These are phyloP conservation scores for Martes martes DNA, from an alignment of 2,113 vertebrate genomes.

Conservation along the genomic window DNA sequence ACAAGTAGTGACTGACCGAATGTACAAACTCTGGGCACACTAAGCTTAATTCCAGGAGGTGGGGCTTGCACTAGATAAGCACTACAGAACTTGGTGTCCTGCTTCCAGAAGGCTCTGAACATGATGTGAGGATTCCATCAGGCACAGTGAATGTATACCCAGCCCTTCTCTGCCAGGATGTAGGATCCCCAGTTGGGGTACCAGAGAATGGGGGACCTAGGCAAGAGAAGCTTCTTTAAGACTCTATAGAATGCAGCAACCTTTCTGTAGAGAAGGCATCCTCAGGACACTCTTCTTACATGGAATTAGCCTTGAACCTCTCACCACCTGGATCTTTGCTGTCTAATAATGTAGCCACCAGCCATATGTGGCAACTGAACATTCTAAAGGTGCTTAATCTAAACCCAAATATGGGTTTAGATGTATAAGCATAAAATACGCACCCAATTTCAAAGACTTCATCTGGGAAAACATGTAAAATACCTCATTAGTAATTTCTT, in stretches of 20 bases:
- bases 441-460: not conserved
- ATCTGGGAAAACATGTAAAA: not conserved
- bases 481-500: not conserved
- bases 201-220: not conserved
- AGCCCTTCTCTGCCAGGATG: not conserved
- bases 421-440: not conserved
- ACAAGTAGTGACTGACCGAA: not conserved
- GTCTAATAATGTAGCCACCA: not conserved
- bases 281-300: not conserved
- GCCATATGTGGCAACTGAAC: not conserved
- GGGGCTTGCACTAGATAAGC: not conserved
- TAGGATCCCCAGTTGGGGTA: not conserved
- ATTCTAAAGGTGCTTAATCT: not conserved
- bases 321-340: not conserved
- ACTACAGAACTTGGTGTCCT: not conserved
- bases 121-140: not conserved
- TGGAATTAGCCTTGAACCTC: not conserved
- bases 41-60: not conserved
- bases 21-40: not conserved
- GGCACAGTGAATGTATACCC: not conserved
- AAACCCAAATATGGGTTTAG: not conserved
- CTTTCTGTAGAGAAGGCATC: not conserved
- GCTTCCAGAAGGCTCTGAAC: not conserved
- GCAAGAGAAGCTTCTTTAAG: not conserved
- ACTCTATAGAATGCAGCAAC: not conserved